Evolutionary conservation across 1,140 invertebrate genomes (phyloP).

Genomic region (Drosophila asahinai): DNA sequence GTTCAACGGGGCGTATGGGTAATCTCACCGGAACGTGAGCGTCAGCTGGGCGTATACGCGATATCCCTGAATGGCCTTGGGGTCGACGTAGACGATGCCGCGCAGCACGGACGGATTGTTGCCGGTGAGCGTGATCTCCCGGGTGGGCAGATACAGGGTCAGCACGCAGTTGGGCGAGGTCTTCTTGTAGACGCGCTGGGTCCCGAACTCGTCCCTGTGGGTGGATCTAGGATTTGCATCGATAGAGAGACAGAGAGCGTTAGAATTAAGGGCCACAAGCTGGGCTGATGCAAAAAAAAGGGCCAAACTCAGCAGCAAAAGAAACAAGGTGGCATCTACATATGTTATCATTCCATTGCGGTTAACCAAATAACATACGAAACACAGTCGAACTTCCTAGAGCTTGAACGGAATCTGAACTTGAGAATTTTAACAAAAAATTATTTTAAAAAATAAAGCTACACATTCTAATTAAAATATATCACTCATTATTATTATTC

Average conservation of each 20-base stretch:
- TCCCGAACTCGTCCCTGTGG: constrained; percentile 74
- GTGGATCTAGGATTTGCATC: constrained; percentile 28
- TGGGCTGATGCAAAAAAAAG: background rate
- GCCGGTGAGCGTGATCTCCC: constrained; percentile 91
- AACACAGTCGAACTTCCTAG: background rate
- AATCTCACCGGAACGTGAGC: constrained; percentile 90
- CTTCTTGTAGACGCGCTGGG: constrained; percentile 86
- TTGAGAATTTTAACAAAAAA: too few species aligned
- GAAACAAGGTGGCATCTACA: constrained; percentile 15
- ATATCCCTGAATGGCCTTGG: constrained; percentile 87
- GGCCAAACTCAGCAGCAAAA: constrained; percentile 20
- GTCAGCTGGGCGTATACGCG: constrained; percentile 94
- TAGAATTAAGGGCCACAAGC: background rate
- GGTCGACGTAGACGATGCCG: constrained; percentile 92
- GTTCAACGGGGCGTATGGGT: background rate
- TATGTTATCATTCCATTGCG: constrained; percentile 6
- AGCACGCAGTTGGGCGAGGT: constrained; percentile 93
- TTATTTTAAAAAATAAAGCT: too few species aligned
- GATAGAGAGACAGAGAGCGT: background rate
- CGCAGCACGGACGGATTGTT: constrained; percentile 91
- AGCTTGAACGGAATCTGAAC: too few species aligned
- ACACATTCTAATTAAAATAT: too few species aligned
- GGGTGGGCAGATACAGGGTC: constrained; percentile 91
- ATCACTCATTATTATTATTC: too few species aligned
- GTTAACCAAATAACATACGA: background rate